Evolutionary conservation across 2,888 invertebrate species (phyloP).

Genomic region (Lasioglossum calceatum): DNA sequence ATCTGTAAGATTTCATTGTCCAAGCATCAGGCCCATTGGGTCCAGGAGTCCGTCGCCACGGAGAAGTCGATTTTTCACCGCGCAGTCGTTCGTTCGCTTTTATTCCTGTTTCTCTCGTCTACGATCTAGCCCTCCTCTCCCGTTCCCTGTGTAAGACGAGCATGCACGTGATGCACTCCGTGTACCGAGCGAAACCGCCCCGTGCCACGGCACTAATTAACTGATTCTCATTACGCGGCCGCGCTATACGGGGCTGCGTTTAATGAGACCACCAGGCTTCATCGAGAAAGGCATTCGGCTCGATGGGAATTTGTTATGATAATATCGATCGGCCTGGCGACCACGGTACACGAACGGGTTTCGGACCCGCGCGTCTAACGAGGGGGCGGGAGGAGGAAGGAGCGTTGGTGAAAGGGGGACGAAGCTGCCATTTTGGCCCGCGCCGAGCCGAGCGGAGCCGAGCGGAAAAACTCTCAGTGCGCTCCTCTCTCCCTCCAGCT

Average conservation of each 20-base stretch:
- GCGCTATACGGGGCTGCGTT: constrained; percentile 75
- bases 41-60: background rate
- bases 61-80: background rate
- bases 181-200: constrained; percentile 67
- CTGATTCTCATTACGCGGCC: constrained; percentile 82
- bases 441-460: background rate
- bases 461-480: constrained; percentile 9
- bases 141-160: constrained; percentile 57
- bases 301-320: constrained; percentile 63
- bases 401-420: background rate
- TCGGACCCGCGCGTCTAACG: constrained; percentile 37
- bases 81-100: background rate
- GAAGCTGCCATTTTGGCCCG: constrained; percentile 47
- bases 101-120: background rate
- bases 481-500: background rate
- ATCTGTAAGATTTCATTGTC: background rate
- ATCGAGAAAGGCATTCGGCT: constrained; percentile 59
- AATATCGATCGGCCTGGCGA: constrained; percentile 54
- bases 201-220: constrained; percentile 80
- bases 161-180: constrained; percentile 63
- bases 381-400: background rate
- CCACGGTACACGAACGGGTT: constrained; percentile 45
- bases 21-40: background rate
- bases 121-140: constrained; percentile 8
- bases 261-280: constrained; percentile 81